Conservation (phyloP, 2,797 vertebrate species). For the Chiroxiphia lanceolata region DNA sequence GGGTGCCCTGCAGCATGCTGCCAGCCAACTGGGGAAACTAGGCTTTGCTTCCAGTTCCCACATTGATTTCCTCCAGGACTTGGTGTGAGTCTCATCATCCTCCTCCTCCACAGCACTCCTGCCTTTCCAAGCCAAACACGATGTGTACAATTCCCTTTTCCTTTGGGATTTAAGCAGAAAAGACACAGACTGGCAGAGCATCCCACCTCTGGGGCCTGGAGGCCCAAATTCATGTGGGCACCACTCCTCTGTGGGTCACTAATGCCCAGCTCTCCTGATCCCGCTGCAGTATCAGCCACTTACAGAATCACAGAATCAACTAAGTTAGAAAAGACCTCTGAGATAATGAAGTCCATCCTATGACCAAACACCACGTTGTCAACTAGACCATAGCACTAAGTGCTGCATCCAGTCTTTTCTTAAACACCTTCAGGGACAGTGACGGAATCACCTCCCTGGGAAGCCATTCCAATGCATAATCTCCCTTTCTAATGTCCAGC, state of each 20-base stretch:
- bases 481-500: not conserved
- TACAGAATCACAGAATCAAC: not conserved
- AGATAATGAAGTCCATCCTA: not conserved
- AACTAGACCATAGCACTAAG: not conserved
- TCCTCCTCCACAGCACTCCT: not conserved
- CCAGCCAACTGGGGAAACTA: not conserved
- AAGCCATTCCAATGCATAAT: not conserved
- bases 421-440: not conserved
- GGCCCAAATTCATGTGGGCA: not conserved
- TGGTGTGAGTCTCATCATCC: rapidly evolving
- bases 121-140: not conserved
- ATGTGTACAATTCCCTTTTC: not conserved
- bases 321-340: not conserved
- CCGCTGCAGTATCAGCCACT: not conserved
- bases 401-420: not conserved
- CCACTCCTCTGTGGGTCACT: not conserved
- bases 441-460: not conserved
- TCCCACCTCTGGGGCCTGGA: too few relatives aligned
- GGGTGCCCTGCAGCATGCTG: rapidly evolving
- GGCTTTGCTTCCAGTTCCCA: not conserved
- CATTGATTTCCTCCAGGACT: not conserved
- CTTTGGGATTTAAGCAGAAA: not conserved
- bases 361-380: not conserved
- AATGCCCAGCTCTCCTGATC: not conserved
- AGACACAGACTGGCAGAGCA: not conserved